Percentiles rank a stretch among this genome's conserved stretches.
These are phyloP conservation scores for Bacillus rossius DNA, from an alignment of 1,140 invertebrate species.

Conservation along the genomic window DNA sequence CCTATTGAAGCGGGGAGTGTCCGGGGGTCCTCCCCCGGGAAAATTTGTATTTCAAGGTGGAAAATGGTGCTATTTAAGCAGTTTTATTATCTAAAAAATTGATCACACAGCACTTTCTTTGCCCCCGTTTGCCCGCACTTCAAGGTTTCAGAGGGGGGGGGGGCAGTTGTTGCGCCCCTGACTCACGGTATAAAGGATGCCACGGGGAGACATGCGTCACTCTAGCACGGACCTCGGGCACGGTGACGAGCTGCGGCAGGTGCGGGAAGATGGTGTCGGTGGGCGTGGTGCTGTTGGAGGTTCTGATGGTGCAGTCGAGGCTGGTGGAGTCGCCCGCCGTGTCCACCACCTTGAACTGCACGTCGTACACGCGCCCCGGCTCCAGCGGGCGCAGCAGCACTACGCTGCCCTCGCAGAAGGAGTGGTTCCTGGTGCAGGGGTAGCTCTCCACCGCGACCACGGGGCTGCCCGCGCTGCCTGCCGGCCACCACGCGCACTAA, in stretches of 20 bases:
- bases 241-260: conserved; percentile 69
- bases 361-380: conserved; percentile 70
- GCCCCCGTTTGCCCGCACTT: no score
- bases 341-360: conserved; percentile 64
- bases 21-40: no score
- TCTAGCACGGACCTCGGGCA: conserved; percentile 83
- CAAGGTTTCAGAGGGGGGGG: no score
- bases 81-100: no score
- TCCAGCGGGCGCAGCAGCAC: conserved; percentile 65
- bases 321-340: conserved; percentile 68
- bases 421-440: conserved; percentile 75
- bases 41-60: no score
- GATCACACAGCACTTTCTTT: no score
- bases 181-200: no score
- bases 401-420: conserved; percentile 78
- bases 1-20: no score
- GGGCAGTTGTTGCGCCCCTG: no score
- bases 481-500: no score
- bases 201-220: no score
- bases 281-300: conserved; percentile 72
- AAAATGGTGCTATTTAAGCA: no score
- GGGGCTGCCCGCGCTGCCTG: conserved; percentile 46
- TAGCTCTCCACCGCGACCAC: conserved; percentile 70
- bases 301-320: conserved; percentile 73
- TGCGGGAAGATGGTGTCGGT: conserved; percentile 78